Evolutionary conservation across 1,140 invertebrate species (phyloP), one percentile per base, ranked within the genome.

Genomic region (Anagrus nilaparvatae): DNA sequence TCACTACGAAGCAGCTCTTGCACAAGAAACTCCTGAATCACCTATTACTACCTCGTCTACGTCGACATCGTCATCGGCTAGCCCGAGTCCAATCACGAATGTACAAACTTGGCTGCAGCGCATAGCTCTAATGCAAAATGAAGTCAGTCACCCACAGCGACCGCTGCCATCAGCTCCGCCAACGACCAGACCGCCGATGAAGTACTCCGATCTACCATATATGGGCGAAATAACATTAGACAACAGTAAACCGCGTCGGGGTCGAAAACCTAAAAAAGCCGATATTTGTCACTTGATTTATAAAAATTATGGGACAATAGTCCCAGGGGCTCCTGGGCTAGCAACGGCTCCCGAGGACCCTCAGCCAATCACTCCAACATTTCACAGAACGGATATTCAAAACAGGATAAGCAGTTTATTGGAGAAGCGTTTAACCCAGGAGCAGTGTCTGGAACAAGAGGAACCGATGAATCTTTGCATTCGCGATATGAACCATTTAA

Each of bases 221-320:
- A 89, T 90, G 85, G 87, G 87, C 2, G 87, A 90, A 55, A 87
- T 90, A 67, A 88, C 85, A 0, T 58, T 90, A 41, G 85, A 89
- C 56, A 86, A 89, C 60, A 84, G 81, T 9, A 82, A 87, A 51
- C 86, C 86, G 0, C 62, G 86, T 21, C 71, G 87, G 46, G 86
- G 87, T 0, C 67, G 87, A 9, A 91, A 91, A 50, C 87, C 87
- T 1, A 90, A 90, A 52, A 90, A 88, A 54, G 85, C 85, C 0
- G 87, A 91, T 55, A 89, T 90, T 45, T 90, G 86, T 49, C 86
- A 89, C 53, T 63, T 91, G n/a, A 89, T 90, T 49, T 88, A 88
- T 55, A 89, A 89, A 51, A 89, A 89, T 56, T 89, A 89, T 52
- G 87, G 85, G 0, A 88, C 82, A 0, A 84, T 87, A n/a, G 73